These are phyloP conservation scores for Antigone vipio DNA, from an alignment of 2,113 vertebrate species.

Conservation along the genomic window DNA sequence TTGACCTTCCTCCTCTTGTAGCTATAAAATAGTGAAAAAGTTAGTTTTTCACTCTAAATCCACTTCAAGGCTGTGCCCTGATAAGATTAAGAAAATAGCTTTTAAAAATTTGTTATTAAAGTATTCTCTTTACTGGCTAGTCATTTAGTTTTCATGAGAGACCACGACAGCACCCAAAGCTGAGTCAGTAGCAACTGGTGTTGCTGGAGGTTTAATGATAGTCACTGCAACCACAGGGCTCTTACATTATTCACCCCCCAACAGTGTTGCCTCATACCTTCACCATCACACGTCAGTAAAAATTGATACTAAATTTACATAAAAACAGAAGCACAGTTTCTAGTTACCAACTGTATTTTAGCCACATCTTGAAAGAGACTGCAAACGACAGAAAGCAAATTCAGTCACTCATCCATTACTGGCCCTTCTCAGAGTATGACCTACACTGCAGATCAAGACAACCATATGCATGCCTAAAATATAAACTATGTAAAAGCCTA, in stretches of 20 bases:
- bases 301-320: not conserved
- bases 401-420: not conserved
- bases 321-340: not conserved
- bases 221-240: not conserved
- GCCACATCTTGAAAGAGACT: not conserved
- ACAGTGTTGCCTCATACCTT: not conserved
- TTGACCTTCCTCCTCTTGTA: not conserved
- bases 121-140: not conserved
- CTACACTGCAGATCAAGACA: not conserved
- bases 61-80: not conserved
- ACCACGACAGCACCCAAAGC: not conserved
- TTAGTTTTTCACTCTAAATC: not conserved
- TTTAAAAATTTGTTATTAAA: not conserved
- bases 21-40: not conserved
- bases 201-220: not conserved
- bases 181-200: not conserved
- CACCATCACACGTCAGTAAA: not conserved
- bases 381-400: not conserved
- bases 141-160: not conserved
- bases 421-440: not conserved
- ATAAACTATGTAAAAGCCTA: not conserved
- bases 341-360: not conserved
- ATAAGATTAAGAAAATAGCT: not conserved
- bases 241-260: not conserved
- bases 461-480: accelerated